Evolutionary conservation across 2,113 vertebrate species (phyloP).

Genomic region (Scomber colias): DNA sequence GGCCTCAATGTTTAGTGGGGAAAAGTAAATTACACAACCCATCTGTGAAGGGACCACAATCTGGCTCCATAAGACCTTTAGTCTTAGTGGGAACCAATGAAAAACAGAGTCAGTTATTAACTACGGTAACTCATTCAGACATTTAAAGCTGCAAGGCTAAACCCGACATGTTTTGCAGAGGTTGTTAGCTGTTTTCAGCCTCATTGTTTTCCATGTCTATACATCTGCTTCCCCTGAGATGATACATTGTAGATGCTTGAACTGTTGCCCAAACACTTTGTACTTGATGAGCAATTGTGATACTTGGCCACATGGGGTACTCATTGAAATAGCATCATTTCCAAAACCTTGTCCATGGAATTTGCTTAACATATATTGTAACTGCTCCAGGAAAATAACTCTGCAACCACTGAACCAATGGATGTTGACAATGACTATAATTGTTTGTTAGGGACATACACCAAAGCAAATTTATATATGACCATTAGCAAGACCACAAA

Average conservation of each 20-base stretch:
- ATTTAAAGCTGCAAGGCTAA: conserved; percentile 32
- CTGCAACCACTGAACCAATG: too few relatives aligned
- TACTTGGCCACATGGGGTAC: background rate
- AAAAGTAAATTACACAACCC: conserved; percentile 66
- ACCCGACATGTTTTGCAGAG: conserved; percentile 10
- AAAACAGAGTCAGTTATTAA: conserved; percentile 51
- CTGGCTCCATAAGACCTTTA: conserved; percentile 15
- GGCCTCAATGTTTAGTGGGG: conserved; percentile 49
- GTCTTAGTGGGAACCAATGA: conserved; percentile 27
- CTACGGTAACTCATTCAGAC: conserved; percentile 47
- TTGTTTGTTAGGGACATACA: too few relatives aligned
- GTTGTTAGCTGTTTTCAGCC: background rate
- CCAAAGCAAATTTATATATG: too few relatives aligned
- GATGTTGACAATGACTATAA: too few relatives aligned
- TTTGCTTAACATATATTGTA: background rate
- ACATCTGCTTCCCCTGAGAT: conserved; percentile 4
- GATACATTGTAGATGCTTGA: background rate
- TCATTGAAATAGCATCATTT: background rate
- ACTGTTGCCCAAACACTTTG: background rate
- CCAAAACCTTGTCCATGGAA: background rate
- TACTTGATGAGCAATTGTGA: background rate
- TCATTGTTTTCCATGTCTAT: conserved; percentile 11
- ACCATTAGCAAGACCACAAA: too few relatives aligned
- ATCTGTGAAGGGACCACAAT: conserved; percentile 42
- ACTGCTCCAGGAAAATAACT: background rate